phyloP scores from a whole-genome alignment of 2,888 invertebrate genomes.

The Epinotia demarniana region DNA sequence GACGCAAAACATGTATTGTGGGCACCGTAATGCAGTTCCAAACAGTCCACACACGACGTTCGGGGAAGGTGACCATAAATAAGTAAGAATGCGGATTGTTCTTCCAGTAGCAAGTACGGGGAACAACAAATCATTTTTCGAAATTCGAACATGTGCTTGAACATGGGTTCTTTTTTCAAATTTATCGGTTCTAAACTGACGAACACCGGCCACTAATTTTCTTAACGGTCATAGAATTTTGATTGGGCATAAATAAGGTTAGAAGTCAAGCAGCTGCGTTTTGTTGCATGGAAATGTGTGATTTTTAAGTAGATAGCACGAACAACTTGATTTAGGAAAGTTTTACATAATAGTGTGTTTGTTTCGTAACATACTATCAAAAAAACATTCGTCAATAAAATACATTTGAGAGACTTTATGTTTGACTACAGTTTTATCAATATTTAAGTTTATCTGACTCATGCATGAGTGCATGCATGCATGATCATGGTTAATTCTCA shows the following conservation, averaged over 20 bases:
- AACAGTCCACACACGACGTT: constrained; percentile 45
- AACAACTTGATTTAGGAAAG: constrained; percentile 38
- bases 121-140: constrained; percentile 62
- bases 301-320: constrained; percentile 33
- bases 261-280: constrained; percentile 36
- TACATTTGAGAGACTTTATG: neutral
- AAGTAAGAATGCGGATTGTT: constrained; percentile 57
- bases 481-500: too few species aligned
- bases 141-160: constrained; percentile 36
- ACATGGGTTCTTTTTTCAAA: constrained; percentile 51
- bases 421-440: neutral
- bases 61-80: constrained; percentile 60
- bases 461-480: too few species aligned
- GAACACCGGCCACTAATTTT: constrained; percentile 42
- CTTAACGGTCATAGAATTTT: constrained; percentile 50
- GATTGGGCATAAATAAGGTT: constrained; percentile 51
- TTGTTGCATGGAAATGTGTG: constrained; percentile 36
- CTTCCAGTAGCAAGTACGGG: constrained; percentile 58
- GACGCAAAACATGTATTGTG: constrained; percentile 56
- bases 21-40: constrained; percentile 44
- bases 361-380: constrained; percentile 17
- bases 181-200: constrained; percentile 52
- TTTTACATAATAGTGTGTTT: constrained; percentile 21
- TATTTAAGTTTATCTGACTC: too few species aligned
- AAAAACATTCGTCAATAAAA: neutral